These are phyloP conservation scores for Hydrochoerus hydrochaeris DNA, from an alignment of 2,113 vertebrate genomes.

Conservation along the genomic window DNA sequence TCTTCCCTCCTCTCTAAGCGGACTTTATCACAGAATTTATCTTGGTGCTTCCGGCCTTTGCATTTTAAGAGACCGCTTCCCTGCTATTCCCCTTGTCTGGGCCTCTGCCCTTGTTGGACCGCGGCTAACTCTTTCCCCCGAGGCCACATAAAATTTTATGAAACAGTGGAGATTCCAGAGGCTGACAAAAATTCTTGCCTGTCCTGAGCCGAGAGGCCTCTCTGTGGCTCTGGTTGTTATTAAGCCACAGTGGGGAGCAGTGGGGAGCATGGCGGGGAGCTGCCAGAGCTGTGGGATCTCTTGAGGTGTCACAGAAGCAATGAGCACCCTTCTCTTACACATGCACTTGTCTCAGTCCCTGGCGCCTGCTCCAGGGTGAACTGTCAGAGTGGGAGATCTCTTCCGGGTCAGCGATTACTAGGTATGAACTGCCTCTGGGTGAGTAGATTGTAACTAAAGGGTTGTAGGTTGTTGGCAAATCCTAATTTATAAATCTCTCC, in stretches of 20 bases:
- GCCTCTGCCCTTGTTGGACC: slow-evolving; percentile 79
- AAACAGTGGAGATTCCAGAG: background rate
- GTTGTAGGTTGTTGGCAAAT: background rate
- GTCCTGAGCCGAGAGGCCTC: background rate
- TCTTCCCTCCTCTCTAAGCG: background rate
- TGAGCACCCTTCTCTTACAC: background rate
- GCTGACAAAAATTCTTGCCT: slow-evolving; percentile 22
- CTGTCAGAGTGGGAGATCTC: background rate
- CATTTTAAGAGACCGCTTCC: slow-evolving; percentile 72
- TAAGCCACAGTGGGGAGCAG: background rate
- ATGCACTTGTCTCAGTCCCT: background rate
- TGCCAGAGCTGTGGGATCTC: background rate
- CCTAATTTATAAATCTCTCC: background rate
- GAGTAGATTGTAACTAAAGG: background rate
- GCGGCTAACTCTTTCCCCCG: slow-evolving; percentile 54
- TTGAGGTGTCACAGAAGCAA: background rate
- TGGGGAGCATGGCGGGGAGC: too few species aligned
- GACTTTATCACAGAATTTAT: slow-evolving; percentile 69
- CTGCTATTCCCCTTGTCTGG: background rate
- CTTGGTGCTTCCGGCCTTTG: slow-evolving; percentile 63
- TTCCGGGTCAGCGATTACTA: background rate
- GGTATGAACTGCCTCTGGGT: background rate
- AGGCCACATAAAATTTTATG: slow-evolving; percentile 70
- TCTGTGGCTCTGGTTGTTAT: background rate
- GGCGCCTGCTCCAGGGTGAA: background rate